Evolutionary conservation across 2,888 invertebrate species (phyloP).

Genomic region (Drosophila setosimentum): DNA sequence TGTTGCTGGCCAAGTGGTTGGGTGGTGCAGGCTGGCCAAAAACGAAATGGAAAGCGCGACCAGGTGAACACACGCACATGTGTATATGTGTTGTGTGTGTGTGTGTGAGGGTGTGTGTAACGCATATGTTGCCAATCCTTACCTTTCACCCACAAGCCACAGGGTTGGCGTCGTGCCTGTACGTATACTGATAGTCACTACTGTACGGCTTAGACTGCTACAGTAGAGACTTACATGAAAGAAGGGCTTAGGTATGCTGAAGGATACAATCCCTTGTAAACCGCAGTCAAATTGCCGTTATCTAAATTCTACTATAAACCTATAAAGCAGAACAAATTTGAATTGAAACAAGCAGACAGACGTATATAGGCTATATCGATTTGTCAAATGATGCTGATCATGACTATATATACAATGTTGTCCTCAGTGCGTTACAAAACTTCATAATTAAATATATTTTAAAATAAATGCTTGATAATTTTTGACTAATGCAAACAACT

Average conservation of each 20-base stretch:
- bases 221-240: neutral
- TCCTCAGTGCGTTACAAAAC: too few relatives aligned
- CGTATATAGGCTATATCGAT: too few relatives aligned
- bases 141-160: neutral
- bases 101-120: slow-evolving; percentile 32
- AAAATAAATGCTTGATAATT: too few relatives aligned
- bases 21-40: slow-evolving; percentile 15
- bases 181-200: neutral
- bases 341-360: too few relatives aligned
- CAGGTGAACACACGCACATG: slow-evolving; percentile 44
- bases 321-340: neutral
- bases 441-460: too few relatives aligned
- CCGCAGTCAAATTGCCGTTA: neutral
- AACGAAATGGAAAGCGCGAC: slow-evolving; percentile 73
- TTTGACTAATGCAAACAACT: too few relatives aligned
- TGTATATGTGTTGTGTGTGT: neutral
- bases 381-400: too few relatives aligned
- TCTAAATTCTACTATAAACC: neutral
- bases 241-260: neutral
- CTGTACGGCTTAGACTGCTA: neutral
- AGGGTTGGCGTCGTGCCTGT: slow-evolving; percentile 25
- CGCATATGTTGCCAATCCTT: slow-evolving; percentile 48
- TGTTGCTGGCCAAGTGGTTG: slow-evolving; percentile 8
- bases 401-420: too few relatives aligned
- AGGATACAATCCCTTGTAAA: neutral